Base-by-base conservation (phyloP, 2,888 invertebrate genomes). In the Melitaea athalia region DNA sequence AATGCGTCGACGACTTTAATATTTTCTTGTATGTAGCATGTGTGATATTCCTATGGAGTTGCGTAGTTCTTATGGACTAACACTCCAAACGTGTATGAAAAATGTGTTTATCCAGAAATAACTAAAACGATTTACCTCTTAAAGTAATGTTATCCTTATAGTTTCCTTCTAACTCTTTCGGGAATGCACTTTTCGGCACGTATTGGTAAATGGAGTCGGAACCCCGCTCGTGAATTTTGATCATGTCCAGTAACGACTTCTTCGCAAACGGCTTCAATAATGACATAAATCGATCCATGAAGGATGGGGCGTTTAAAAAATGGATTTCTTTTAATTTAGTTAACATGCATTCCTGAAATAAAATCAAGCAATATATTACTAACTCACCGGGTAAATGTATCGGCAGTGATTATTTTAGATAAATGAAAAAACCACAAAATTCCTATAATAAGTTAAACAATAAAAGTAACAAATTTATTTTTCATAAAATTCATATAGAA, bases 251-350 rank as follows among this genome's bases (percentile, higher is more conserved):
- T 0, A 96, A 83, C 53, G 94, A 93, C 77, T 96, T 96, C 79
- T 95, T 96, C 93, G 96, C 94, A 78, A 96, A 96, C 0, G 96
- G 96, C 79, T 90, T 94, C 86, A 96, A 91, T 73, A 96, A 79
- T 70, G 94, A 93, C 86, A 96, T 81, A 68, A 96, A 82, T 77
- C 94, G 94, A 77, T 96, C 96, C 92, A 96, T 94, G 75, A 96
- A 95, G 0, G 93, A 88, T 0, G 95, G 95, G 0, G 95, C 94
- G 79, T 95, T 96, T 70, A 96, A 85, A 74, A 96, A 96, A 79
- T 96, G 96, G 5, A 96, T 87, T 0, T 94, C 95, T 77, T 95
- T 94, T 2, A 96, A 84, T 50, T 95, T 93, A 5, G 95, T 92
- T 0, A 96, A 93, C 88, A 95, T 93, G 10, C 94, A 95, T 82